Evolutionary conservation across 37 sponge, comb jelly and placozoan species (phyloP).

Genomic region (Lycopodina hypogea): DNA sequence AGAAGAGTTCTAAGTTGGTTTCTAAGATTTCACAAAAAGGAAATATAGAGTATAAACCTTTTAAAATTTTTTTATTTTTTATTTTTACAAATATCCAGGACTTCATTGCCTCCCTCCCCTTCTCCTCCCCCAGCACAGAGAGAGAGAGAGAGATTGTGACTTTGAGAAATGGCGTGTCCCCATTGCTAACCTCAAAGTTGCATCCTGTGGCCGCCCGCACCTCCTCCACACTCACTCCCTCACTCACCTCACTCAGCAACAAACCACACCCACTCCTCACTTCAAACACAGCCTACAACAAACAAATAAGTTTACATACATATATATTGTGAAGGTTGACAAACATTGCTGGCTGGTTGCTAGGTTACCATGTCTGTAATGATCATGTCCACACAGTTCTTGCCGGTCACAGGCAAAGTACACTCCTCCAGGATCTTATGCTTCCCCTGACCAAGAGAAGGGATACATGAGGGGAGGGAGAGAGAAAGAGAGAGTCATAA

Average conservation of each 20-base stretch:
- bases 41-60: too few species aligned
- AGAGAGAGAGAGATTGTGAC: too few species aligned
- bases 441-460: slow-evolving; percentile 32
- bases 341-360: not conserved
- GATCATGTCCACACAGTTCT: slow-evolving; percentile 77
- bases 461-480: not conserved
- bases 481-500: too few species aligned
- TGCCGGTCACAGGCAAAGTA: slow-evolving; percentile 93
- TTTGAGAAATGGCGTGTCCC: too few species aligned
- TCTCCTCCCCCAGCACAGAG: too few species aligned
- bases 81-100: too few species aligned
- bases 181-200: slow-evolving; percentile 90
- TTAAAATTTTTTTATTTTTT: too few species aligned
- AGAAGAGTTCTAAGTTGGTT: too few species aligned
- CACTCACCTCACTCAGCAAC: slow-evolving; percentile 70
- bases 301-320: not conserved
- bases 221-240: slow-evolving; percentile 80
- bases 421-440: slow-evolving; percentile 93
- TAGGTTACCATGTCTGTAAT: slow-evolving; percentile 85
- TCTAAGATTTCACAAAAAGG: too few species aligned
- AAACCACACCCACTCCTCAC: slow-evolving; percentile 69
- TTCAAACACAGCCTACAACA: slow-evolving; percentile 82
- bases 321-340: too few species aligned
- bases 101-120: too few species aligned
- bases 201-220: slow-evolving; percentile 79